A percentile compares a stretch with the other conserved stretches of the same genome.
Conservation (phyloP, 2,888 invertebrate genomes). For the Hipparchia sbordonii region DNA sequence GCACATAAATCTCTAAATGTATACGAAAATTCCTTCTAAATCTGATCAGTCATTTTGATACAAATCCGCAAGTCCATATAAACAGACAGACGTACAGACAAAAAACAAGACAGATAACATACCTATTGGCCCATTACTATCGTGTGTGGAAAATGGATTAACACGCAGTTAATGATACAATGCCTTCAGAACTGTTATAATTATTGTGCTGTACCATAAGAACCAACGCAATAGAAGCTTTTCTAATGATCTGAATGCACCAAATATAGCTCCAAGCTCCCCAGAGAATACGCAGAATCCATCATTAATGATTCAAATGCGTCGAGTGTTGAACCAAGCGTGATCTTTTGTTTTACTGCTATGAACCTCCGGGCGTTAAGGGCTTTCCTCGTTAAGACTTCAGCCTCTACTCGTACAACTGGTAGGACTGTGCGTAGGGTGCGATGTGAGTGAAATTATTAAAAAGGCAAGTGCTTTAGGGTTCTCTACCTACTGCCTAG, state of each 20-base stretch:
- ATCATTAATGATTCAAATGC: slow-evolving; percentile 5
- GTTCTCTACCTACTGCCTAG: background rate
- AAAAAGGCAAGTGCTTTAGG: background rate
- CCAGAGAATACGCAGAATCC: slow-evolving; percentile 5
- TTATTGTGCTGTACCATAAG: no score
- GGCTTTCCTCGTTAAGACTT: slow-evolving; percentile 12
- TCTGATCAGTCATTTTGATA: no score
- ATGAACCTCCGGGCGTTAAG: slow-evolving; percentile 10
- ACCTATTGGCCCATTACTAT: no score
- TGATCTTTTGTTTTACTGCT: slow-evolving; percentile 5
- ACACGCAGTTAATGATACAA: no score
- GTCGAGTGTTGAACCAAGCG: background rate
- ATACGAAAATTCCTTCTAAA: no score
- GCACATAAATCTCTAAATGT: no score
- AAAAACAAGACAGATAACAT: no score
- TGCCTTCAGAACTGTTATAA: no score
- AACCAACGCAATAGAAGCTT: background rate
- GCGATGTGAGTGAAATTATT: background rate
- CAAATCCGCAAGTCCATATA: no score
- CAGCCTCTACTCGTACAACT: slow-evolving; percentile 4
- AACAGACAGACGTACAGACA: no score
- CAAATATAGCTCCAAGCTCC: background rate
- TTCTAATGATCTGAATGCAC: slow-evolving; percentile 1
- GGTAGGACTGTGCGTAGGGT: background rate
- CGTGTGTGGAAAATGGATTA: no score